Percentiles rank a stretch among this genome's conserved stretches.
phyloP scores from a whole-genome alignment of 2,797 vertebrate genomes.

The Danio kyathit region DNA sequence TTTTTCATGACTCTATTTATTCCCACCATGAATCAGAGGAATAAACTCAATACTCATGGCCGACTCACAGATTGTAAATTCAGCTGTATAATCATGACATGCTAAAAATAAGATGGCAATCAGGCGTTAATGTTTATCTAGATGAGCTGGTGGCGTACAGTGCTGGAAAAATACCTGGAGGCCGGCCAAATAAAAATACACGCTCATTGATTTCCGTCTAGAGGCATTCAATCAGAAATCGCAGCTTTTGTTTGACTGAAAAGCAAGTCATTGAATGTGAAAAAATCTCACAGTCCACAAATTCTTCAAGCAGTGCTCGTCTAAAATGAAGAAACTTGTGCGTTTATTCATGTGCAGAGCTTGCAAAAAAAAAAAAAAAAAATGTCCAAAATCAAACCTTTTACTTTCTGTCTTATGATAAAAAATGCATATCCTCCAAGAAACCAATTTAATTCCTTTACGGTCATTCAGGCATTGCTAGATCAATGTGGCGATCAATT shows the following conservation, averaged over 20 bases:
- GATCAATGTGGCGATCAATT: conserved; percentile 83
- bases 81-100: conserved; percentile 17
- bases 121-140: conserved; percentile 49
- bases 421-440: conserved; percentile 83
- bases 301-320: not conserved
- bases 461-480: conserved; percentile 76
- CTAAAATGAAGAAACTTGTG: conserved; percentile 29
- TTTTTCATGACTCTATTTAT: not conserved
- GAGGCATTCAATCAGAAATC: conserved; percentile 2
- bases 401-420: conserved; percentile 69
- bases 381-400: conserved; percentile 70
- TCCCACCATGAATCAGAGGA: not conserved
- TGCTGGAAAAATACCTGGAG: conserved; percentile 42
- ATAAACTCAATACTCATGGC: conserved; percentile 5
- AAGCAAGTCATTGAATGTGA: not conserved
- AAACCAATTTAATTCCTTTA: conserved; percentile 84
- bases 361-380: conserved; percentile 47
- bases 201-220: conserved; percentile 14
- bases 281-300: conserved; percentile 10
- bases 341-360: conserved; percentile 45
- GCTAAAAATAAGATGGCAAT: conserved; percentile 31
- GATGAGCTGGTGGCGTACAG: not conserved
- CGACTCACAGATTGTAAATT: conserved; percentile 33
- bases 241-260: not conserved
- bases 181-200: conserved; percentile 35